These are phyloP conservation scores for Baryphthengus martii DNA, from an alignment of 2,113 vertebrate species.

Conservation along the genomic window DNA sequence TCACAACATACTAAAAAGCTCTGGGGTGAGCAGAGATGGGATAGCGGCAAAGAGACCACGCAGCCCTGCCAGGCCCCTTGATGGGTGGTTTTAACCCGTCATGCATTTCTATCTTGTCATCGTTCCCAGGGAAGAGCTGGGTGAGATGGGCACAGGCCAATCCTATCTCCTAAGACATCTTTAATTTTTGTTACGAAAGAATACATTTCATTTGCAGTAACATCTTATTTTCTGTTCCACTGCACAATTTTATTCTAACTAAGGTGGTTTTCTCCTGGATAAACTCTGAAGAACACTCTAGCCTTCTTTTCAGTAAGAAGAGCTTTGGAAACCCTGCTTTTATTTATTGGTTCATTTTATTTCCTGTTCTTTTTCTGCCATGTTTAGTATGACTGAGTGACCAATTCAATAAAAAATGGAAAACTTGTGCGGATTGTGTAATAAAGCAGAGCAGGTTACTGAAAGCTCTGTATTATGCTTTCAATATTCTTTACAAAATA, in stretches of 20 bases:
- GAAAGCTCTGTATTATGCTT: constrained; percentile 22
- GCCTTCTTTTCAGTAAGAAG: constrained; percentile 62
- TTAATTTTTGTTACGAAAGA: constrained; percentile 69
- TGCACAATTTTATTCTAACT: constrained; percentile 77
- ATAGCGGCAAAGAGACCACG: not conserved
- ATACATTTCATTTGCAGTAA: constrained; percentile 73
- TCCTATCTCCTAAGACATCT: constrained; percentile 52
- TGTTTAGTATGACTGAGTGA: constrained; percentile 75
- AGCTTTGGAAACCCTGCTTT: constrained; percentile 53
- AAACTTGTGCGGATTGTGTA: constrained; percentile 62
- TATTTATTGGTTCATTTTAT: constrained; percentile 70
- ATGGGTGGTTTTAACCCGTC: not conserved
- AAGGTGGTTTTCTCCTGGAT: constrained; percentile 62
- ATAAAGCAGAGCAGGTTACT: constrained; percentile 63
- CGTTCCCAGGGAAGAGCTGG: not conserved
- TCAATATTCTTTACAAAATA: constrained; percentile 70
- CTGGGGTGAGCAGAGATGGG: not conserved
- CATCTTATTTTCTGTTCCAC: constrained; percentile 80
- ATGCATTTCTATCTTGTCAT: constrained; percentile 9
- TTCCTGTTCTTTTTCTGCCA: constrained; percentile 73
- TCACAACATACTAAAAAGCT: constrained; percentile 59
- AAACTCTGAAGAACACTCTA: constrained; percentile 68
- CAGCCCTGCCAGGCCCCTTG: not conserved
- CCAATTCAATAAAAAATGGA: constrained; percentile 71
- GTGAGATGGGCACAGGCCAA: not conserved